Percentiles rank a stretch among this genome's conserved stretches.
Conservation (phyloP, 2,113 vertebrate species). For the Zosterops japonicus region DNA sequence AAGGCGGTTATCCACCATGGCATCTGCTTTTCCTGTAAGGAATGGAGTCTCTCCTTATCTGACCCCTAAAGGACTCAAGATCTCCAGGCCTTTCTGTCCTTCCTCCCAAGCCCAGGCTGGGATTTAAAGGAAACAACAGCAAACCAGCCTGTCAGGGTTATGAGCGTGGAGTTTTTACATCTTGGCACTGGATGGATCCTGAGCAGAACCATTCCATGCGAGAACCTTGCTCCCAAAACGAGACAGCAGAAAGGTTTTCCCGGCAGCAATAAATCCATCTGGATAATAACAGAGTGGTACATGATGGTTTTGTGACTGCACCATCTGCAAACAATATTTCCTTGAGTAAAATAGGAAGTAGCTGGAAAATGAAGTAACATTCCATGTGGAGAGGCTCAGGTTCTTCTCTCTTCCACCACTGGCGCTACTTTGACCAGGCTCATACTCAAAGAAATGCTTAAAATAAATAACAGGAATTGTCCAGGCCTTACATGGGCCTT, state of each 20-base stretch:
- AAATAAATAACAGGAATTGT: neutral
- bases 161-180: neutral
- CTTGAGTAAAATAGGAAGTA: neutral
- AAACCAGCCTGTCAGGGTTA: neutral
- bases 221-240: neutral
- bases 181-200: neutral
- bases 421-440: neutral
- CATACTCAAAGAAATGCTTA: neutral
- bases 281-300: neutral
- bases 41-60: rapidly evolving
- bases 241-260: neutral
- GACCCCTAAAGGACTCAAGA: neutral
- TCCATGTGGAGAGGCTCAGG: neutral
- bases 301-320: neutral
- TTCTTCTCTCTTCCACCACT: neutral
- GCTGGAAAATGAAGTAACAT: neutral
- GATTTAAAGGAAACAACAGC: neutral
- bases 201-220: neutral
- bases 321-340: slow-evolving; percentile 2
- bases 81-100: neutral
- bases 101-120: neutral
- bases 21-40: neutral
- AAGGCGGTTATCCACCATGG: neutral
- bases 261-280: neutral
- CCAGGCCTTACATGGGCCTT: neutral